Evolutionary conservation across 2,113 vertebrate species (phyloP).

Genomic region (Ranitomeya imitator): DNA sequence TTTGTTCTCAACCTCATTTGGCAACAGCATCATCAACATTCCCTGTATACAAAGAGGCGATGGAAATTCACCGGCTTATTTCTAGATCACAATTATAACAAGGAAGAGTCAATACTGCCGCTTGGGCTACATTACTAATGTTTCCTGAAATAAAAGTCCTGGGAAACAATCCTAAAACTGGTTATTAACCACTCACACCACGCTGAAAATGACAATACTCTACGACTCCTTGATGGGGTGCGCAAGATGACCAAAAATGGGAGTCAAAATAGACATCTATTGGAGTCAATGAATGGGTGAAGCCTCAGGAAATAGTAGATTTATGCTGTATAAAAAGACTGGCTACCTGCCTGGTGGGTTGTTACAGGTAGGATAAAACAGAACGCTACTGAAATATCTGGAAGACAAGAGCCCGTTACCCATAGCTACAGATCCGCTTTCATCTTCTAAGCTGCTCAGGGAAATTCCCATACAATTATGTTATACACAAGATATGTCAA

Average conservation of each 20-base stretch:
- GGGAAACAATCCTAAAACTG: neutral
- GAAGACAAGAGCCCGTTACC: too few relatives aligned
- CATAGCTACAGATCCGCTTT: too few relatives aligned
- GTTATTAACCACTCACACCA: neutral
- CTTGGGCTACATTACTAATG: neutral
- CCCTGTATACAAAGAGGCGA: slow-evolving; percentile 43
- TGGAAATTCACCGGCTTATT: slow-evolving; percentile 53
- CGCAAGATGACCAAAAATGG: neutral
- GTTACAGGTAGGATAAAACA: too few relatives aligned
- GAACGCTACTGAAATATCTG: too few relatives aligned
- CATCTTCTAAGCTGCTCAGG: too few relatives aligned
- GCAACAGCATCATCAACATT: slow-evolving; percentile 52
- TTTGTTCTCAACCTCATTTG: slow-evolving; percentile 52
- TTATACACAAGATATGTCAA: too few relatives aligned
- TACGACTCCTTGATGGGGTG: neutral
- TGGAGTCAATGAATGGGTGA: neutral
- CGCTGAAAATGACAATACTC: neutral
- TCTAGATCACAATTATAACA: slow-evolving; percentile 40
- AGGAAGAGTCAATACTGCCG: slow-evolving; percentile 2
- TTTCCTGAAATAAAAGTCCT: neutral
- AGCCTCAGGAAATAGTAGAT: too few relatives aligned
- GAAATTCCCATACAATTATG: too few relatives aligned
- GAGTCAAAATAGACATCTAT: neutral
- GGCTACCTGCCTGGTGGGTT: too few relatives aligned
- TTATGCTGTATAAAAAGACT: too few relatives aligned